These are phyloP conservation scores for Crotalus helleri DNA, from an alignment of 2,113 vertebrate genomes.

Conservation along the genomic window DNA sequence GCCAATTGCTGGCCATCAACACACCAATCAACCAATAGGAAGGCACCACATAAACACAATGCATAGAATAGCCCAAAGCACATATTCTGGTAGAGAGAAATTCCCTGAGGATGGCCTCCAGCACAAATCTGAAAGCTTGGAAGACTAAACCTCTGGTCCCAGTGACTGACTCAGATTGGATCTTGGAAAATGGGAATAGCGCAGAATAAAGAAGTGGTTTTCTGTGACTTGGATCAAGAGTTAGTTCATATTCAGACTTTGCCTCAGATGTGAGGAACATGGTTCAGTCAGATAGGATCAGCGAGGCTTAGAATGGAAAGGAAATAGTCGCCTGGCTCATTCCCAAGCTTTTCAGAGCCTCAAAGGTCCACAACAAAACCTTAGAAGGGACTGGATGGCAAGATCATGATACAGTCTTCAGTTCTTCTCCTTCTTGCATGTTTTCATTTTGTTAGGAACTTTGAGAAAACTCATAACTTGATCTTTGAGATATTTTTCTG, in stretches of 20 bases:
- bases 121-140: background rate
- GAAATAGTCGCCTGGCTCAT: background rate
- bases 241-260: background rate
- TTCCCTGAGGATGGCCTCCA: background rate
- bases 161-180: background rate
- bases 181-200: background rate
- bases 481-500: background rate
- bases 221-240: background rate
- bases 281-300: background rate
- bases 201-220: background rate
- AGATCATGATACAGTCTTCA: background rate
- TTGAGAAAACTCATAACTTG: background rate
- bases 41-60: background rate
- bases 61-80: background rate
- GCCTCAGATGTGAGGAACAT: background rate
- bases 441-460: background rate
- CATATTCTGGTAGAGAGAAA: background rate
- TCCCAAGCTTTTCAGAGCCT: background rate
- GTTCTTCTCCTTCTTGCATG: background rate
- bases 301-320: background rate
- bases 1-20: background rate
- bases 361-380: background rate
- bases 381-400: background rate
- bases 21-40: background rate
- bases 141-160: background rate